phyloP scores from a whole-genome alignment of 2,888 invertebrate genomes.

The Heliconius sara region DNA sequence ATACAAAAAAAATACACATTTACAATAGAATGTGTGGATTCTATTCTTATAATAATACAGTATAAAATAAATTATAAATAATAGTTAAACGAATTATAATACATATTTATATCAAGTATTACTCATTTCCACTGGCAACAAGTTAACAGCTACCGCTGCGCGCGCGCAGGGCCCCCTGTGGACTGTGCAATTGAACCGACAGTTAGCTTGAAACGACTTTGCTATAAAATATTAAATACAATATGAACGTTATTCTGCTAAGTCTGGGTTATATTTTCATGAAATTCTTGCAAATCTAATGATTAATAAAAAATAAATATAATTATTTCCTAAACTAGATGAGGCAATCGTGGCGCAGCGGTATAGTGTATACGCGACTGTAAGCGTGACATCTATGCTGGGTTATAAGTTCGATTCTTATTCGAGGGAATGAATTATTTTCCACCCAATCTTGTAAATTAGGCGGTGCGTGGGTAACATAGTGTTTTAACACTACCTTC shows the following conservation, averaged over 20 bases:
- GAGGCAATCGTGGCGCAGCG: no score
- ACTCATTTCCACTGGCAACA: constrained; percentile 17
- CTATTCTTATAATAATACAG: not conserved
- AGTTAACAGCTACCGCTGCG: constrained; percentile 35
- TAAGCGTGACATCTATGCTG: no score
- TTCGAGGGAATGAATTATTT: no score
- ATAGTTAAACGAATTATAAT: not conserved
- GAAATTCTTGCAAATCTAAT: no score
- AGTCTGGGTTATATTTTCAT: not conserved
- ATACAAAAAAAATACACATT: no score
- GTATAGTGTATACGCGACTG: no score
- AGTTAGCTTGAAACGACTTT: constrained; percentile 10
- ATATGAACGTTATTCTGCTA: not conserved
- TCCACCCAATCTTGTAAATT: not conserved
- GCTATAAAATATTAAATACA: constrained; percentile 12
- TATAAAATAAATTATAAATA: not conserved
- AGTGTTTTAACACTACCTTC: not conserved
- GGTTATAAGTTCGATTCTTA: no score
- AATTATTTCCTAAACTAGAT: no score
- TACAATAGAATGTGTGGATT: no score
- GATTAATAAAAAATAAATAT: no score
- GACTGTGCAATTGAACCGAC: constrained; percentile 20
- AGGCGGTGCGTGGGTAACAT: not conserved
- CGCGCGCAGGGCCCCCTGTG: constrained; percentile 25
- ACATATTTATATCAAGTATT: constrained; percentile 5